Conservation (phyloP, 2,113 vertebrate species). For the Sinocyclocheilus rhinocerous region DNA sequence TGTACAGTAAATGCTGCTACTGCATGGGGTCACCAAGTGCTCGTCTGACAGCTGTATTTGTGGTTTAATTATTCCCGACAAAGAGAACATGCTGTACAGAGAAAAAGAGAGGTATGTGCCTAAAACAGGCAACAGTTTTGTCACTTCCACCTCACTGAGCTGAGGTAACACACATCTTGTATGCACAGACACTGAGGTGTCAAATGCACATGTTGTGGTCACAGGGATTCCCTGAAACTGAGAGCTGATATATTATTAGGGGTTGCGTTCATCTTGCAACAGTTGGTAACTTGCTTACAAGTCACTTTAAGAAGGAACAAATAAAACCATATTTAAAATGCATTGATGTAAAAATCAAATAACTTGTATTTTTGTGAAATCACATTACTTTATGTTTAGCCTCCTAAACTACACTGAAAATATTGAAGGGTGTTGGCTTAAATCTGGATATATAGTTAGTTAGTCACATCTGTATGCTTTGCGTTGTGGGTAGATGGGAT, state of each 20-base stretch:
- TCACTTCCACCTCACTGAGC: conserved; percentile 9
- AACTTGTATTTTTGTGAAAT: not conserved
- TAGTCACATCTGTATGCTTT: not conserved
- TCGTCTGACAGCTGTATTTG: conserved; percentile 8
- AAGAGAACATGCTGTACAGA: conserved; percentile 61
- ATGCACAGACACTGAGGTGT: too few species aligned
- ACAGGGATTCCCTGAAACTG: not conserved
- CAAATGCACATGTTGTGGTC: conserved; percentile 22
- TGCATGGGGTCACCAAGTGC: not conserved
- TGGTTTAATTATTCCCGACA: conserved; percentile 19
- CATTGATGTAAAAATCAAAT: not conserved
- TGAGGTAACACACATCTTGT: not conserved
- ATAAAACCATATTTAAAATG: not conserved
- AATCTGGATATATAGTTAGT: not conserved
- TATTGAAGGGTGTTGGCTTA: not conserved
- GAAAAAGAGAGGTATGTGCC: conserved; percentile 18
- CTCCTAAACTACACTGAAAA: not conserved
- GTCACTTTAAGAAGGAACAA: not conserved
- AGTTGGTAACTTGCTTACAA: not conserved
- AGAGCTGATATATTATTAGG: conserved; percentile 39
- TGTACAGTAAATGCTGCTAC: not conserved
- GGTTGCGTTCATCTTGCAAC: not conserved
- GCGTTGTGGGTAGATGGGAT: too few species aligned
- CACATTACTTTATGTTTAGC: not conserved
- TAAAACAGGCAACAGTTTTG: conserved; percentile 7